Evolutionary conservation across 2,888 invertebrate genomes (phyloP).

Genomic region (Taphrorychus bicolor): DNA sequence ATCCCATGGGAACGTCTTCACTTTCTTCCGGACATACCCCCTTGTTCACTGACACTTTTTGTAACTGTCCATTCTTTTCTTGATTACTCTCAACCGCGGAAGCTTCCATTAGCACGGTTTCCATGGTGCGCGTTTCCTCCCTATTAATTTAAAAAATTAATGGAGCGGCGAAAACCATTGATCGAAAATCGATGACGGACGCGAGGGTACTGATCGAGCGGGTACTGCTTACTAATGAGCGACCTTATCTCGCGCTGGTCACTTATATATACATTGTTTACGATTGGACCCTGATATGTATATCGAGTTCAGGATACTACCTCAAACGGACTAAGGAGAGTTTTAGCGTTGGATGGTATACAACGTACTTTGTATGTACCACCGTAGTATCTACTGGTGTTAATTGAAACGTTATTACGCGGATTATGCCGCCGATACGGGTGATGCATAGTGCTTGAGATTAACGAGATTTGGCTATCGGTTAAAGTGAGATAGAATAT

Average conservation of each 20-base stretch:
- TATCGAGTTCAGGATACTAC: background rate
- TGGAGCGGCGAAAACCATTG: background rate
- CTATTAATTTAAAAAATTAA: background rate
- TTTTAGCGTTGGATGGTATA: no score
- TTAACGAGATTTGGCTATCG: no score
- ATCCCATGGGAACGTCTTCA: slow-evolving; percentile 35
- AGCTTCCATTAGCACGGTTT: slow-evolving; percentile 30
- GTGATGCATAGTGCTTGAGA: no score
- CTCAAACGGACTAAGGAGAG: no score
- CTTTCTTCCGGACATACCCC: slow-evolving; percentile 2
- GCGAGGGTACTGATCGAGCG: slow-evolving; percentile 32
- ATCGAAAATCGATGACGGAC: slow-evolving; percentile 15
- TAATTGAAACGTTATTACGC: no score
- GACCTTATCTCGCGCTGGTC: slow-evolving; percentile 29
- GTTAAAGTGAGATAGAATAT: no score
- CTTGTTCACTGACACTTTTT: background rate
- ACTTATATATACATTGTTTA: slow-evolving; percentile 34
- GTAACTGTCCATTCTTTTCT: slow-evolving; percentile 19
- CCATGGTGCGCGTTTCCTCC: slow-evolving; percentile 15
- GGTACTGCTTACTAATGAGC: slow-evolving; percentile 31
- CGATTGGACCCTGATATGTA: slow-evolving; percentile 38
- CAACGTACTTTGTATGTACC: no score
- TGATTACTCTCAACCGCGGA: slow-evolving; percentile 10
- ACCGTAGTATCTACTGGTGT: no score
- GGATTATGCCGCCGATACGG: no score